Base-by-base conservation (phyloP, 2,888 invertebrate species). In the Pecten maximus region DNA sequence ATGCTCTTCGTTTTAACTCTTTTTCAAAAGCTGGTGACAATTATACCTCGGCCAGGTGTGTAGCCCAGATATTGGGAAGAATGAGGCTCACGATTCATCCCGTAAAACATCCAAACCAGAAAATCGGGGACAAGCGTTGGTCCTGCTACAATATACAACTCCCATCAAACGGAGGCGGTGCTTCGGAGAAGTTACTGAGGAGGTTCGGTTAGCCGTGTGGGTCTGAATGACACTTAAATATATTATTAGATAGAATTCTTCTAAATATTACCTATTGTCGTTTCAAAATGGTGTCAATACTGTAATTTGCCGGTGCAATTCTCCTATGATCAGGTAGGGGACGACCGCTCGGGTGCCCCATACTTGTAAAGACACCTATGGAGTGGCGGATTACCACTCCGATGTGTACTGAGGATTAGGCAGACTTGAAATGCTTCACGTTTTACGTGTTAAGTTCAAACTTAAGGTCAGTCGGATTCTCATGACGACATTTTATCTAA, bases 401-500 rank as follows among this genome's bases (percentile, higher is more conserved):
- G 1, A 35, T 74, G 74, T 74, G 74, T 74, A 74, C 74, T 35
- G 12, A 74, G 74, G 74, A 74, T 74, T 74, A 74, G 35, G 28
- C 74, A 4, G 74, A 35, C 74, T 74, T 74, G 4, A 74, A 28
- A 74, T 74, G 28, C 74, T 74, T 74, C 74, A 74, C 74, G 74
- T 74, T 74, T 74, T 74, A 74, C 74, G 74, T 28, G 74, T 74
- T 74, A 74, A 74, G 74, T 74, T 74, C 74, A 74, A 35, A 28
- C 10, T 28, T 35, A 6, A 74, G 74, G 74, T 74, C 74, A 74
- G 15, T 74, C 35, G 74, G 74, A 74, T 74, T 74, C 74, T 74
- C 28, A 74, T 74, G 74, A 74, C 35, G 74, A 74, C 35, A 74
- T 74, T 74, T 74, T 74, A 74, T 74, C 74, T 74, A 74, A 74